A percentile compares a stretch with the other conserved stretches of the same genome.
phyloP scores from a whole-genome alignment of 1,140 invertebrate genomes.

The Liolophura sinensis region DNA sequence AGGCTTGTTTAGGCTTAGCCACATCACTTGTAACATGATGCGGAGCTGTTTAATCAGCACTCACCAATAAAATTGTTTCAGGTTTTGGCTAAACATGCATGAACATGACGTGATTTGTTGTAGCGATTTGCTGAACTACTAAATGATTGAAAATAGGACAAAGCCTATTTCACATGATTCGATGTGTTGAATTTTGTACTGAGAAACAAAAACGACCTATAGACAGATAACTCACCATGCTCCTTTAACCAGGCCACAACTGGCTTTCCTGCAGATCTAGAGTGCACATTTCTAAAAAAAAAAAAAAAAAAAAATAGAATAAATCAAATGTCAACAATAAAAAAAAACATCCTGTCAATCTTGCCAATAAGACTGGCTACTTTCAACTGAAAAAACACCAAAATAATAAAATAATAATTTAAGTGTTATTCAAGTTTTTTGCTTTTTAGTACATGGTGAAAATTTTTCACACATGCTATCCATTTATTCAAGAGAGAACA shows the following conservation, averaged over 20 bases:
- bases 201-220: not conserved
- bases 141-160: no score
- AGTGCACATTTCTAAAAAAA: constrained; percentile 58
- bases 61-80: no score
- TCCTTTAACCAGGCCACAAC: constrained; percentile 53
- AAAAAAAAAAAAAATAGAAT: constrained; percentile 5
- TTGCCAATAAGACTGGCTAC: not conserved
- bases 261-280: constrained; percentile 57
- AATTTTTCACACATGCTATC: not conserved
- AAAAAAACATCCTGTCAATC: not conserved
- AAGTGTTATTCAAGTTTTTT: not conserved
- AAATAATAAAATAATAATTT: not conserved
- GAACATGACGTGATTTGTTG: not conserved
- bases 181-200: not conserved
- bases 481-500: not conserved
- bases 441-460: not conserved
- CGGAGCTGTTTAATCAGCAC: no score
- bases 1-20: no score
- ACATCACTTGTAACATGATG: no score
- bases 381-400: no score
- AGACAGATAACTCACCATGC: constrained; percentile 28
- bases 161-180: not conserved
- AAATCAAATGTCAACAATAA: constrained; percentile 4
- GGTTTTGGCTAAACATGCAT: no score
- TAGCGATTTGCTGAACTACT: no score